phyloP scores from a whole-genome alignment of 2,888 invertebrate genomes.

The Argyresthia albistria region DNA sequence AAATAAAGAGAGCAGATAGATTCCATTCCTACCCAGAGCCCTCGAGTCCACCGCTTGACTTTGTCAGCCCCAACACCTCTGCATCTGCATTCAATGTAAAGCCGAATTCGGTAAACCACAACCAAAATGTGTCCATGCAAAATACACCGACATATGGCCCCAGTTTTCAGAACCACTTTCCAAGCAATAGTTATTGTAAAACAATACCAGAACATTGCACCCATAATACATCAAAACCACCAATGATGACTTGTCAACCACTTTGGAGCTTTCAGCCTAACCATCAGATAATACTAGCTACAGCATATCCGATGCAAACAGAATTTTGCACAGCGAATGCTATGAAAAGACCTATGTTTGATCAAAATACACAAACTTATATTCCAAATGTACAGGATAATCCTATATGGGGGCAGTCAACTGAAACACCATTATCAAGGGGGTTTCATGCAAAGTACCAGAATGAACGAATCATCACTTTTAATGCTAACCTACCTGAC shows the following conservation, averaged over 20 bases:
- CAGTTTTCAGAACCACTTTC: not conserved
- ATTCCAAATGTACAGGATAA: not conserved
- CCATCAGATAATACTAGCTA: not conserved
- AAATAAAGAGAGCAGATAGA: slow-evolving; percentile 15
- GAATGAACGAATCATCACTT: too few species aligned
- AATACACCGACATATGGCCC: not conserved
- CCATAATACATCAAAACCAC: not conserved
- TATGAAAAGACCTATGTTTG: not conserved
- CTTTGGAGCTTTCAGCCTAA: not conserved
- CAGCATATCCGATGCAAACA: not conserved
- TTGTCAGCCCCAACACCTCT: not conserved
- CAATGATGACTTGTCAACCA: not conserved
- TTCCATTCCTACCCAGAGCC: slow-evolving; percentile 29
- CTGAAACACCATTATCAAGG: too few species aligned
- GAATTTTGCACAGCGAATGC: not conserved
- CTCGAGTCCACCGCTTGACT: slow-evolving; percentile 17
- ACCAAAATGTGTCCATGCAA: not conserved
- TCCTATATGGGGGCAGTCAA: not conserved
- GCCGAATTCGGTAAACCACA: not conserved
- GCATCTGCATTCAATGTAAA: not conserved
- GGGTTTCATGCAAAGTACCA: too few species aligned
- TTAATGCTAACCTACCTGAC: too few species aligned
- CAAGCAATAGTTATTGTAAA: not conserved
- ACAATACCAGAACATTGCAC: not conserved
- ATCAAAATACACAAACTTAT: not conserved